Base-by-base conservation (phyloP, 2,888 invertebrate genomes). In the Julus scanicus region DNA sequence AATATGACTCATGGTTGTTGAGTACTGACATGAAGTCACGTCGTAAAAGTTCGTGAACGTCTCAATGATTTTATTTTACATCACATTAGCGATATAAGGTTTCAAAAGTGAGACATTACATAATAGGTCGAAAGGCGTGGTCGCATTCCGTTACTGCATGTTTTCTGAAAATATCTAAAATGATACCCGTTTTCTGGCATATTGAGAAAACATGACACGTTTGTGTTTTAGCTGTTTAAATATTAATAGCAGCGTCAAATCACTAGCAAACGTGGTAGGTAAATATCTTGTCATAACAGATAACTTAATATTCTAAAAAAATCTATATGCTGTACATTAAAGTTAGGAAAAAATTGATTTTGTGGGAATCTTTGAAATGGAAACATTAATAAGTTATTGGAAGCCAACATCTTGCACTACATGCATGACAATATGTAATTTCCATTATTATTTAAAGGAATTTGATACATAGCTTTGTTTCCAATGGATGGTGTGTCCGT, bases 121-220 rank as follows among this genome's bases (percentile, higher is more conserved):
- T 71, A 71, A 71, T 71, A 29, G 71, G 71, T 29, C 29, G 71
- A 71, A 71, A n/a, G 71, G 71, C 71, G 71, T 71, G 29, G 71
- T 29, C 4, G 29, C n/a, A n/a, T n/a, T n/a, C n/a, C n/a, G n/a
- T n/a, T n/a, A n/a, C n/a, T n/a, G n/a, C n/a, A n/a, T 63, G n/a
- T 15, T n/a, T 63, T 71, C 29, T 29, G 29, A 71, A 71, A 71
- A 71, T 29, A 11, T 71, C 29, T 13, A 71, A 20, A 9, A 9
- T 29, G 29, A 71, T 29, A 71, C 8, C 5, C 20, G 29, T 71
- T 71, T 29, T 3, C 11, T 29, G 71, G 9, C 71, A 71, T 29
- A 9, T 29, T 29, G 71, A n/a, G 29, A 29, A 71, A 71, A 5
- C 29, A 71, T 63, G 63, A 20, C 20, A 63, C n/a, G 63, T 20